Evolutionary conservation across 2,888 invertebrate genomes (phyloP), one percentile per base, ranked within the genome.

Genomic region (Leucoptera coffeella): DNA sequence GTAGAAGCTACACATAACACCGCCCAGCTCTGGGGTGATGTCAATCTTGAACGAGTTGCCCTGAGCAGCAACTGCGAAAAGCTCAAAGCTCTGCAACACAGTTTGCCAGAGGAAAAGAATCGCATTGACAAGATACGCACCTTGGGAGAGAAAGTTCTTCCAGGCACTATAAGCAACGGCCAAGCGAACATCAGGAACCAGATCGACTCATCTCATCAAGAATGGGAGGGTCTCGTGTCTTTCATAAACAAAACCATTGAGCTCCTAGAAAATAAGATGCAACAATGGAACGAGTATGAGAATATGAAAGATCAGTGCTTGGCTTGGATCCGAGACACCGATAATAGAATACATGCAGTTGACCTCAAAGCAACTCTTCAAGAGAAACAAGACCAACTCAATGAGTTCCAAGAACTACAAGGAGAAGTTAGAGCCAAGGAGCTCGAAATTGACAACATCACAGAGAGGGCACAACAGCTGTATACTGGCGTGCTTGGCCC

Each of bases 241-340:
- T 75, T 82, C 12, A 78, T 90, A 3, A 78, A 79, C 39, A 80
- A 83, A 9, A 85, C 85, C 1, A 86, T 91, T 24, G 83, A 85
- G 38, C 73, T 77, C 2, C 65, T 95, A 28, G 88, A 93, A 51
- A 78, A 74, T 24, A 89, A 92, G 50, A 73, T 94, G 25, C 82
- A 85, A 41, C 88, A 90, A 44, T 95, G 94, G 94, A 80, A 82
- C 28, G 92, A 93, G 43, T 94, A 91, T 47, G 95, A 95, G 48
- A 74, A 76, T 12, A 69, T 88, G 43, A 87, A 88, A 48, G 92
- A 93, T 40, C 80, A 84, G 35, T 90, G 92, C 38, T 67, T 88
- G 30, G 59, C 77, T 15, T 95, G 94, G 94, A 80, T 95, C 28
- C 78, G 90, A 33, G 85, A 88, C 32, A 85, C 88, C 0, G 94